Percentiles rank a stretch among this genome's conserved stretches.
Evolutionary conservation across 2,113 vertebrate genomes (phyloP).

Genomic region (Pica pica): DNA sequence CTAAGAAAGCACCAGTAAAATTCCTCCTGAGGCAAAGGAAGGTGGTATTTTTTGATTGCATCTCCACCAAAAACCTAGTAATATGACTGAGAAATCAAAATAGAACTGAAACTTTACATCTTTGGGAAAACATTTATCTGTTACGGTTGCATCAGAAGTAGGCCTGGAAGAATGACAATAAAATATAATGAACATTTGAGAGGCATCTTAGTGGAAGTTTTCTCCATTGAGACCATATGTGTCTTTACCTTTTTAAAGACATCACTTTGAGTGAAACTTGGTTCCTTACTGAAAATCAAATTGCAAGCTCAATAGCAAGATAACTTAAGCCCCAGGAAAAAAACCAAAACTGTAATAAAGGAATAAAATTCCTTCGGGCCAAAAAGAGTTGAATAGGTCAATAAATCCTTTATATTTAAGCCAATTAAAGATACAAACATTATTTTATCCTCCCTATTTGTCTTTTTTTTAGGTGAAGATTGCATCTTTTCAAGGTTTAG

Average conservation of each 20-base stretch:
- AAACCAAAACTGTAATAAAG: background rate
- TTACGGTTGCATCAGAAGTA: background rate
- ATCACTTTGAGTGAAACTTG: background rate
- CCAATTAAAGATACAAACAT: background rate
- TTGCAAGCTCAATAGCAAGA: background rate
- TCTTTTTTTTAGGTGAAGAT: background rate
- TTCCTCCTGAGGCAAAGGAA: background rate
- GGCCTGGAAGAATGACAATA: background rate
- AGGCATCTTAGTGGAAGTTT: background rate
- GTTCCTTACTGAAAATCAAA: background rate
- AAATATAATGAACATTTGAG: background rate
- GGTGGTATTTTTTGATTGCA: background rate
- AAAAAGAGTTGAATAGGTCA: background rate
- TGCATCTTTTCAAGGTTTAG: background rate
- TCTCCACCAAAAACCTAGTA: background rate
- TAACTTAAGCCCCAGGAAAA: background rate
- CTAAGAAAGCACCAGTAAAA: background rate
- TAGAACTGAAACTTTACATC: background rate
- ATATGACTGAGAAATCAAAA: background rate
- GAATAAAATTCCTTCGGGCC: background rate
- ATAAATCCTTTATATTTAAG: background rate
- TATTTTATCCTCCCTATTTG: background rate
- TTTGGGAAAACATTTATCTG: background rate
- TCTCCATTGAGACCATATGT: background rate
- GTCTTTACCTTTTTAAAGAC: background rate